Conservation (phyloP, 2,888 invertebrate genomes). For the Tillus elongatus region DNA sequence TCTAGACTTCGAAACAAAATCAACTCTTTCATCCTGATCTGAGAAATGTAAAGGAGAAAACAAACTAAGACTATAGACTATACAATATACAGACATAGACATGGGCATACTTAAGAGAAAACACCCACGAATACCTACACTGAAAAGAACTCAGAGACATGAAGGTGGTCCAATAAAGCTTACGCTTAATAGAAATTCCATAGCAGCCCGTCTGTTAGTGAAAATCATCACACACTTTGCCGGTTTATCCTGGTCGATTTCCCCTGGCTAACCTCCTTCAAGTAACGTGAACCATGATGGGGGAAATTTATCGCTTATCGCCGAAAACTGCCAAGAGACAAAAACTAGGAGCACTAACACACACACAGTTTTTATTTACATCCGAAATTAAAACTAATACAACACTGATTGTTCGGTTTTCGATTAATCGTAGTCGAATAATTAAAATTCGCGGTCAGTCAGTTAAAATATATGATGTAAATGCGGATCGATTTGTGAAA, state of each 20-base stretch:
- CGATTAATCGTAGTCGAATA: slow-evolving; percentile 20
- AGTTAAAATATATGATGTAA: slow-evolving; percentile 15
- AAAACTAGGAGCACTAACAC: slow-evolving; percentile 5
- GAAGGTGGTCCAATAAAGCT: slow-evolving; percentile 35
- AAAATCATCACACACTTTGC: slow-evolving; percentile 28
- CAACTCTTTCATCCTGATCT: too few relatives aligned
- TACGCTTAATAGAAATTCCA: slow-evolving; percentile 32
- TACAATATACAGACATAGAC: too few relatives aligned
- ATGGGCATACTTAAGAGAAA: too few relatives aligned
- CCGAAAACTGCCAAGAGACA: slow-evolving; percentile 12
- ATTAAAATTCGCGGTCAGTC: slow-evolving; percentile 22
- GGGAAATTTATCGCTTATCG: slow-evolving; percentile 9
- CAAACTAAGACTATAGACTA: too few relatives aligned
- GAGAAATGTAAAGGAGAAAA: too few relatives aligned
- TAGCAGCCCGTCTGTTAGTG: slow-evolving; percentile 30
- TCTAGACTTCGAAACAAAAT: too few relatives aligned
- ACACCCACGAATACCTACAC: slow-evolving; percentile 37
- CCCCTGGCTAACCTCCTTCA: not conserved
- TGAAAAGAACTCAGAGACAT: slow-evolving; percentile 36
- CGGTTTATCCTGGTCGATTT: not conserved
- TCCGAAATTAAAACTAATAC: not conserved
- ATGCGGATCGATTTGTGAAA: slow-evolving; percentile 19
- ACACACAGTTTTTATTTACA: not conserved
- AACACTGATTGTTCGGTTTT: too few relatives aligned
- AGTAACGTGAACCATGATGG: slow-evolving; percentile 9